A percentile compares a stretch with the other conserved stretches of the same genome.
Evolutionary conservation across 2,888 invertebrate genomes (phyloP).

Genomic region (Agrochola lota): DNA sequence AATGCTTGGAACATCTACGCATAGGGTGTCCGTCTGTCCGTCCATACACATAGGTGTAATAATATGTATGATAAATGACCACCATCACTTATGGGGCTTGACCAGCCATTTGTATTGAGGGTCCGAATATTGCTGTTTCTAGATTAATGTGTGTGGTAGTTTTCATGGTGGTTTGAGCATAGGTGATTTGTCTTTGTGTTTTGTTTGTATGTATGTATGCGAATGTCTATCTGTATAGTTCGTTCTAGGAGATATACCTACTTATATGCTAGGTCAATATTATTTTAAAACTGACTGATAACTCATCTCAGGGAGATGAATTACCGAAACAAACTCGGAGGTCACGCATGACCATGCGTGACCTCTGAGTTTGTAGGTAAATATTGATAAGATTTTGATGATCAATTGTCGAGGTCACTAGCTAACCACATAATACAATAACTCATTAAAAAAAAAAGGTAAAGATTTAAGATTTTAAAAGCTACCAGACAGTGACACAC

Average conservation of each 20-base stretch:
- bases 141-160: constrained; percentile 57
- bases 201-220: background rate
- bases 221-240: background rate
- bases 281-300: too few relatives aligned
- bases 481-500: too few relatives aligned
- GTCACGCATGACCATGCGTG: too few relatives aligned
- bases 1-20: background rate
- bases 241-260: background rate
- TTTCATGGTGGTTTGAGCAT: constrained; percentile 37
- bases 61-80: constrained; percentile 53
- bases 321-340: too few relatives aligned
- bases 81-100: constrained; percentile 51
- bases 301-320: too few relatives aligned
- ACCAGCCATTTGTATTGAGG: constrained; percentile 60
- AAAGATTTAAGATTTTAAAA: too few relatives aligned
- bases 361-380: too few relatives aligned
- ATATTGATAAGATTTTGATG: too few relatives aligned
- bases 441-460: too few relatives aligned
- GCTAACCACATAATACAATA: too few relatives aligned
- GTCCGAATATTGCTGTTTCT: constrained; percentile 56
- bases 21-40: constrained; percentile 1
- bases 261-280: too few relatives aligned
- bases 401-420: too few relatives aligned
- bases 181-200: constrained; percentile 33
- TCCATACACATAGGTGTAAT: constrained; percentile 55